These are phyloP conservation scores for Crotalus horridus DNA, from an alignment of 2,113 vertebrate genomes.

Conservation along the genomic window DNA sequence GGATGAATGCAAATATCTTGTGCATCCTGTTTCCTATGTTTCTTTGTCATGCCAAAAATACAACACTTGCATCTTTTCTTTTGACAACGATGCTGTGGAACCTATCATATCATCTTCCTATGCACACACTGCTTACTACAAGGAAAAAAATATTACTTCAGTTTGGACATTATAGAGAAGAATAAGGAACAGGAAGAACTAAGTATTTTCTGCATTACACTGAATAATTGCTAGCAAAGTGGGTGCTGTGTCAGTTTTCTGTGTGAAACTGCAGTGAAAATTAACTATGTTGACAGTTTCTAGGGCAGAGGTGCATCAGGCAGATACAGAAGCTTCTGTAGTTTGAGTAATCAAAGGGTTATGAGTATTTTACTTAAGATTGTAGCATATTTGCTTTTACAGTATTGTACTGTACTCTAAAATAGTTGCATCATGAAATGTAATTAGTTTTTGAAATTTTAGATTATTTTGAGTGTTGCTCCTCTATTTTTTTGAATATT, in stretches of 20 bases:
- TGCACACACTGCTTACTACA: neutral
- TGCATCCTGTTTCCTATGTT: neutral
- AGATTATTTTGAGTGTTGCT: slow-evolving; percentile 12
- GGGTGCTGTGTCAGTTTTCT: neutral
- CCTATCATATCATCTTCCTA: neutral
- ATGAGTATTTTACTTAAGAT: neutral
- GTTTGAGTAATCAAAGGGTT: neutral
- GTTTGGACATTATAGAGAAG: neutral
- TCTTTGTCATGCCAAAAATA: neutral
- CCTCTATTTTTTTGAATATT: slow-evolving; percentile 14
- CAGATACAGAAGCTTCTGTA: neutral
- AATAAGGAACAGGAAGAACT: neutral
- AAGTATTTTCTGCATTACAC: neutral
- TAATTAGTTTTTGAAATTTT: neutral
- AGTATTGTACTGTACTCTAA: neutral
- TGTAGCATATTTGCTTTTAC: neutral
- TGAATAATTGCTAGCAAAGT: neutral
- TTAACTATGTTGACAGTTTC: neutral
- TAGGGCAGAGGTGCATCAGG: too few relatives aligned
- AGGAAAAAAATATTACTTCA: neutral
- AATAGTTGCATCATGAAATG: neutral
- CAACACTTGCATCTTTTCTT: neutral
- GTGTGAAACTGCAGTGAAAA: neutral
- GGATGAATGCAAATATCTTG: neutral
- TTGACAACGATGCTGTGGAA: too few relatives aligned